These are phyloP conservation scores for Lithobates pipiens DNA, from an alignment of 2,797 vertebrate genomes.

Conservation along the genomic window DNA sequence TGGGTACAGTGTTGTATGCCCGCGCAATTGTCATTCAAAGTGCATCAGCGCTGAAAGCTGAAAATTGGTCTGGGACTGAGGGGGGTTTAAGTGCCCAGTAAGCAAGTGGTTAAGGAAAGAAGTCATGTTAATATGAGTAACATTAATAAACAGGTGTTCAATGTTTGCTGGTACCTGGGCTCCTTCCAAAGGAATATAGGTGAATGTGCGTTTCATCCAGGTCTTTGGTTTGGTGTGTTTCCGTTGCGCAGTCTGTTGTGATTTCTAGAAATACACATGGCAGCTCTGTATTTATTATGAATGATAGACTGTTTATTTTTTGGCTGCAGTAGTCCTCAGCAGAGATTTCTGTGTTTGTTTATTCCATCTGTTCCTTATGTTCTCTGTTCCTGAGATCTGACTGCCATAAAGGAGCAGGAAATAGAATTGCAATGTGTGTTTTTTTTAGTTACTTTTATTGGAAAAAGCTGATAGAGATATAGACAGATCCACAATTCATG, in stretches of 20 bases:
- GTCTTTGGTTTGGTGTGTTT: not conserved
- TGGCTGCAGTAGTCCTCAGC: not conserved
- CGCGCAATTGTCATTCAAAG: no score
- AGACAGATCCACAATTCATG: no score
- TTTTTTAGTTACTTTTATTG: no score
- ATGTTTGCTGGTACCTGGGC: not conserved
- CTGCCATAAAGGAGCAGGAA: no score
- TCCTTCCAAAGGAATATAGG: not conserved
- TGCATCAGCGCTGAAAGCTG: no score
- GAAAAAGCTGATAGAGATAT: no score
- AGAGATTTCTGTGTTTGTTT: slow-evolving; percentile 6
- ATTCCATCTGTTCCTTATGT: slow-evolving; percentile 25
- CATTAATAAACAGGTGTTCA: not conserved
- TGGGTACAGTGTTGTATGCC: no score
- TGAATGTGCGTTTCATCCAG: not conserved
- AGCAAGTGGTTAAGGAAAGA: not conserved
- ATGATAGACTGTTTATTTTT: slow-evolving; percentile 12
- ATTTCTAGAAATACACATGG: not conserved
- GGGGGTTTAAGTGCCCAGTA: no score
- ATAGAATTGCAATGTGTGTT: no score
- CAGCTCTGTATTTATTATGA: slow-evolving; percentile 16
- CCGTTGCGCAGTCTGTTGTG: no score
- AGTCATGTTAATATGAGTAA: not conserved
- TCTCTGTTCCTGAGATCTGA: not conserved
- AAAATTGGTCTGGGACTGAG: no score